Evolutionary conservation across 2,113 vertebrate species (phyloP).

Genomic region (Perccottus glenii): DNA sequence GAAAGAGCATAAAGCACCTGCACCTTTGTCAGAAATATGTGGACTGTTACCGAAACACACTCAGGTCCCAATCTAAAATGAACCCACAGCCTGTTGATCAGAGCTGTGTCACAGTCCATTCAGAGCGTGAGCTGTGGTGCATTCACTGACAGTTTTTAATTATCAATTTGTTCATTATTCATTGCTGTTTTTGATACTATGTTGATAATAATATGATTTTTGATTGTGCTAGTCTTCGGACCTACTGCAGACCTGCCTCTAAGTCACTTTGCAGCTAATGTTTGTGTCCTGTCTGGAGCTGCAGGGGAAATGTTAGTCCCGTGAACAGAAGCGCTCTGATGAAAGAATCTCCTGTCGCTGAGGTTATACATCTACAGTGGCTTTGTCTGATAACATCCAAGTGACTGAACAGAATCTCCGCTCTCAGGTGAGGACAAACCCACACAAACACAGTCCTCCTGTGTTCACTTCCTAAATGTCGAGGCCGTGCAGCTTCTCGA

Average conservation of each 20-base stretch:
- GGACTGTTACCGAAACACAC: too few relatives aligned
- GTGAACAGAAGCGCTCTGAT: constrained; percentile 45
- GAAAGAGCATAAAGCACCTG: too few relatives aligned
- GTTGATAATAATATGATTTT: too few relatives aligned
- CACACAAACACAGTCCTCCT: constrained; percentile 13
- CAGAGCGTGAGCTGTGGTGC: too few relatives aligned
- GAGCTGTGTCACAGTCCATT: too few relatives aligned
- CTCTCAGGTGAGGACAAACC: neutral
- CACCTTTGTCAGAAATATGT: too few relatives aligned
- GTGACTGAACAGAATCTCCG: neutral
- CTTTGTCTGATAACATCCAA: constrained; percentile 4
- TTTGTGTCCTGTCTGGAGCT: constrained; percentile 67
- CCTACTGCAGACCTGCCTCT: constrained; percentile 41
- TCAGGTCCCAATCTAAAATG: too few relatives aligned
- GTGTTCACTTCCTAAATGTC: constrained; percentile 13
- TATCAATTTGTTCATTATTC: too few relatives aligned
- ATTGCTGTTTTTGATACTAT: too few relatives aligned
- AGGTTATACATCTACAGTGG: constrained; percentile 30
- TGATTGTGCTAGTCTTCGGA: too few relatives aligned
- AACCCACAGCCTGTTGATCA: too few relatives aligned
- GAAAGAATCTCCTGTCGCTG: constrained; percentile 49
- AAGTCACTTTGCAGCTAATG: constrained; percentile 42
- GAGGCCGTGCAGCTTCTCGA: constrained; percentile 13
- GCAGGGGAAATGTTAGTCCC: constrained; percentile 56
- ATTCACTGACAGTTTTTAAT: too few relatives aligned